Conservation (phyloP, 2,888 invertebrate species). For the Epirrhoe tristata region DNA sequence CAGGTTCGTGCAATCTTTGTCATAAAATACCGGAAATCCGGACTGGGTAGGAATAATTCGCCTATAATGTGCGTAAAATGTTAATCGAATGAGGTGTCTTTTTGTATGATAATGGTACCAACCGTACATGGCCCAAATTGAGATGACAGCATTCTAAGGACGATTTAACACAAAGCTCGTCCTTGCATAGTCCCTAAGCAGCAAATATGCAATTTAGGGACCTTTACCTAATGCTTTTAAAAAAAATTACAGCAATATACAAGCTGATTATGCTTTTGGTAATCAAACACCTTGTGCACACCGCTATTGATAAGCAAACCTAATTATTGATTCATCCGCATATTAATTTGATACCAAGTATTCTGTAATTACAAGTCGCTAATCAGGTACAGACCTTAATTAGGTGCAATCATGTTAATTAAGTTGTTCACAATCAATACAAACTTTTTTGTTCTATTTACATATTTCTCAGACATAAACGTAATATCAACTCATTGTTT, state of each 20-base stretch:
- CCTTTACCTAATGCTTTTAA: too few species aligned
- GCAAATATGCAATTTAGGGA: too few species aligned
- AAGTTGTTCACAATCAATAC: not conserved
- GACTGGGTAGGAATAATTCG: not conserved
- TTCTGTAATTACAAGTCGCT: not conserved
- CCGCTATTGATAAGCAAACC: too few species aligned
- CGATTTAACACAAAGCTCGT: too few species aligned
- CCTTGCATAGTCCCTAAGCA: too few species aligned
- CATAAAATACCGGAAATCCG: not conserved
- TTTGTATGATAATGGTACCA: too few species aligned
- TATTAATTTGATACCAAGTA: not conserved
- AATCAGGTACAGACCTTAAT: slow-evolving; percentile 3
- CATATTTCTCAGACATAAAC: not conserved
- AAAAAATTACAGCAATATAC: too few species aligned
- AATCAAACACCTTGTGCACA: too few species aligned
- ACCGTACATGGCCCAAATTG: too few species aligned
- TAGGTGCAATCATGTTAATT: slow-evolving; percentile 7
- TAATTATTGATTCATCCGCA: not conserved
- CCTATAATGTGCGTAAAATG: not conserved
- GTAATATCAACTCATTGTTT: not conserved
- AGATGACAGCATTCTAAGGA: too few species aligned
- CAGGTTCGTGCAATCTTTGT: slow-evolving; percentile 13
- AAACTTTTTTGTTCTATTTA: not conserved
- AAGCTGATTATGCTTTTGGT: too few species aligned
- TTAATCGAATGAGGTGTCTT: too few species aligned